These are phyloP conservation scores for Channa argus DNA, from an alignment of 2,113 vertebrate species.

Conservation along the genomic window DNA sequence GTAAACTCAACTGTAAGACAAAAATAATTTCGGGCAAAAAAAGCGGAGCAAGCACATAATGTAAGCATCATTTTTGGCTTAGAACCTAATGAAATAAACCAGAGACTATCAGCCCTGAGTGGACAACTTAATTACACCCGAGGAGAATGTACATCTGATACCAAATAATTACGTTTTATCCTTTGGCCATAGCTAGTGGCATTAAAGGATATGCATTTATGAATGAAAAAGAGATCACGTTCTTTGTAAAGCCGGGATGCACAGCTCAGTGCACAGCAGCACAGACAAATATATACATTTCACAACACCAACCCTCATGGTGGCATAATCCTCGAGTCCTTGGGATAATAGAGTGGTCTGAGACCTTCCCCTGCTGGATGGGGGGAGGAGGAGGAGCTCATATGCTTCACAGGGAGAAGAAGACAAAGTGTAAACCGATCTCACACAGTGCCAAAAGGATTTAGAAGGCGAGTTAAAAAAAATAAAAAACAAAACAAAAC, in stretches of 20 bases:
- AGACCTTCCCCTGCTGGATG: slow-evolving; percentile 53
- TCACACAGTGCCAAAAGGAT: slow-evolving; percentile 47
- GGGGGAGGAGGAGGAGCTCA: slow-evolving; percentile 50
- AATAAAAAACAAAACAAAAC: not conserved
- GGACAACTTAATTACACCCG: slow-evolving; percentile 80
- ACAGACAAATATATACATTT: slow-evolving; percentile 59
- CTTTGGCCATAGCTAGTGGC: slow-evolving; percentile 33
- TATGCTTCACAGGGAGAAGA: slow-evolving; percentile 47
- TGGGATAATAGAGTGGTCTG: slow-evolving; percentile 49
- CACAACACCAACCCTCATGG: slow-evolving; percentile 34
- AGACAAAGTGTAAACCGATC: slow-evolving; percentile 41
- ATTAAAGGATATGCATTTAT: slow-evolving; percentile 61
- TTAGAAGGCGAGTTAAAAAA: slow-evolving; percentile 41
- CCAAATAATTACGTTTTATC: slow-evolving; percentile 55
- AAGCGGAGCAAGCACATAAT: slow-evolving; percentile 47
- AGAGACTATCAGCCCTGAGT: slow-evolving; percentile 73
- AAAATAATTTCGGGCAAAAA: slow-evolving; percentile 46
- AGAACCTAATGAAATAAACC: slow-evolving; percentile 69
- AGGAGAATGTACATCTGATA: slow-evolving; percentile 70
- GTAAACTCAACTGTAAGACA: slow-evolving; percentile 63
- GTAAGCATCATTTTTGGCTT: slow-evolving; percentile 58
- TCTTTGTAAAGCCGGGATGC: slow-evolving; percentile 22
- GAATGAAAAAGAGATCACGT: slow-evolving; percentile 55
- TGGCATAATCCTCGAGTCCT: slow-evolving; percentile 59
- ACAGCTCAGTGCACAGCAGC: slow-evolving; percentile 47